These are phyloP conservation scores for Crotalus viridis DNA, from an alignment of 2,113 vertebrate species.

Conservation along the genomic window DNA sequence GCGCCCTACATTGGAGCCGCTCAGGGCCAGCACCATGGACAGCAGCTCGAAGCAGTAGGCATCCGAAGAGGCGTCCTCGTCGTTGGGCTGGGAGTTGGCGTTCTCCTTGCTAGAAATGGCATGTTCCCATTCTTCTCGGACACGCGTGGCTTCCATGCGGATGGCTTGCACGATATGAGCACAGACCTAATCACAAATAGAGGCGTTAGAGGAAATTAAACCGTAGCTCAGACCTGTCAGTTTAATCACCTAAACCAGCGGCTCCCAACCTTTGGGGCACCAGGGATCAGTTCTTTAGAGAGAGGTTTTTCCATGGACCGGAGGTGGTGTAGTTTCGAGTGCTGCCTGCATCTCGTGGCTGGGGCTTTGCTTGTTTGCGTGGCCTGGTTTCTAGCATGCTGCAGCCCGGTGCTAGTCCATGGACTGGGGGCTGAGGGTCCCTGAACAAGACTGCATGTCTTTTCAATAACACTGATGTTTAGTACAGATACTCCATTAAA, in stretches of 20 bases:
- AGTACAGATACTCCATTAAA: background rate
- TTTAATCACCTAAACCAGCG: background rate
- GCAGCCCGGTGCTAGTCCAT: accelerated
- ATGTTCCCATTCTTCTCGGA: constrained; percentile 97
- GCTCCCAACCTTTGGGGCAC: background rate
- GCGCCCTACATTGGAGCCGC: constrained; percentile 94
- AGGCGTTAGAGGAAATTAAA: background rate
- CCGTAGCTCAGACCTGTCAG: background rate
- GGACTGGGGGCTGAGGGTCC: background rate
- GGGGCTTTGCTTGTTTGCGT: background rate
- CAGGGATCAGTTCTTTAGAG: background rate
- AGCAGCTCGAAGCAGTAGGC: constrained; percentile 98
- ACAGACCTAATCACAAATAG: constrained; percentile 80
- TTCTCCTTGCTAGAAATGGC: constrained; percentile 99
- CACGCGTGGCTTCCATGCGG: constrained; percentile 95
- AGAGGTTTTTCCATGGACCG: background rate
- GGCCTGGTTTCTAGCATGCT: background rate
- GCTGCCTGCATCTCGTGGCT: background rate
- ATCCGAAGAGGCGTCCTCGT: constrained; percentile 92
- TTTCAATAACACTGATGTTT: background rate
- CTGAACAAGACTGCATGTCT: background rate
- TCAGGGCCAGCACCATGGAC: constrained; percentile 95
- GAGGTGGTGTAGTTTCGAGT: accelerated
- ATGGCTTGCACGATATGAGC: constrained; percentile 98
- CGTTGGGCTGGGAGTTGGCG: constrained; percentile 94